phyloP scores from a whole-genome alignment of 1,140 invertebrate genomes.

The Bombus polaris region DNA sequence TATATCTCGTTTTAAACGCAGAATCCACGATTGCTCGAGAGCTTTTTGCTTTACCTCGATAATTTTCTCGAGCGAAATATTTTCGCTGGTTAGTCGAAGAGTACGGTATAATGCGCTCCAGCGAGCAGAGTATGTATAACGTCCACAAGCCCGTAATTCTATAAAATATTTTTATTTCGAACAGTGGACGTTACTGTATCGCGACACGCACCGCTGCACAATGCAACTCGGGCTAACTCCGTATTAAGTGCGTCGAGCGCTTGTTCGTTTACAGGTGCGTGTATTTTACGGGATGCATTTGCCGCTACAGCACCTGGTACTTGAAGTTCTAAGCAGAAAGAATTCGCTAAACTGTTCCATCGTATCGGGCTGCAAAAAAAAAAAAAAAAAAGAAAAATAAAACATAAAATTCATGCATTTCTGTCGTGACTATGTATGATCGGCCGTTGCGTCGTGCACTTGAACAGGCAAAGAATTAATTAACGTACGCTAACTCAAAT shows the following conservation, averaged over 20 bases:
- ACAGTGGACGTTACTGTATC: not conserved
- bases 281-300: not conserved
- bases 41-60: not conserved
- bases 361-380: no score
- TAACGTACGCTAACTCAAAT: not conserved
- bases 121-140: not conserved
- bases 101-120: not conserved
- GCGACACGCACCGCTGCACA: slow-evolving; percentile 1
- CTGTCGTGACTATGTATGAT: not conserved
- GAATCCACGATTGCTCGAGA: not conserved
- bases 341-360: not conserved
- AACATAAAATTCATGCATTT: not conserved
- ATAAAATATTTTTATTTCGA: slow-evolving; percentile 1
- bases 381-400: not conserved
- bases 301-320: not conserved
- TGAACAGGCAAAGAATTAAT: not conserved
- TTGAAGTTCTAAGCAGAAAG: not conserved
- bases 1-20: not conserved
- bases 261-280: not conserved
- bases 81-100: not conserved
- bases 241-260: not conserved
- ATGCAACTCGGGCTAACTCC: not conserved
- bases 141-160: not conserved
- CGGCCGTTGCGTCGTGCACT: not conserved
- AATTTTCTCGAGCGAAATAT: not conserved